Conservation (phyloP, 2,113 vertebrate species). For the Clarias batrachus region DNA sequence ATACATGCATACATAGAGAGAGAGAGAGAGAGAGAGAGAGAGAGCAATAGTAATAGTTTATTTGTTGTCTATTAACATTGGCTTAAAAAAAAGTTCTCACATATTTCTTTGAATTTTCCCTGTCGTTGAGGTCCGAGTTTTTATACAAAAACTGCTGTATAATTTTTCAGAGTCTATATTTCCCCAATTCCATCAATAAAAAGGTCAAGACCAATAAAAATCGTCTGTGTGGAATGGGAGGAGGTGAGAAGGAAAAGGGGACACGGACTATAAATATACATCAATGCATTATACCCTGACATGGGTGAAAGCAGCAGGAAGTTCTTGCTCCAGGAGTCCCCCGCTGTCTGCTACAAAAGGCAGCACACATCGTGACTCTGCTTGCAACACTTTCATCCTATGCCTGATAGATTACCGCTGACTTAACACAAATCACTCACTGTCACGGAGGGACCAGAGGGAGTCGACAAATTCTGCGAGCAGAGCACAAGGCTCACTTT, state of each 20-base stretch:
- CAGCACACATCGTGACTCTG: conserved; percentile 50
- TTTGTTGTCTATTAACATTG: neutral
- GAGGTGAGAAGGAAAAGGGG: conserved; percentile 46
- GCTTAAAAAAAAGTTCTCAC: neutral
- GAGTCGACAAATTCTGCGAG: conserved; percentile 33
- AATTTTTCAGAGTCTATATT: conserved; percentile 18
- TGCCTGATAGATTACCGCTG: conserved; percentile 74
- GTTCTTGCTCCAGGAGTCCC: conserved; percentile 62
- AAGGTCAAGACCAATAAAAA: conserved; percentile 32
- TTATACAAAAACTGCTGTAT: neutral
- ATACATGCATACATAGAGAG: neutral
- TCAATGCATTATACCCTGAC: conserved; percentile 65
- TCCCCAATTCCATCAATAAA: conserved; percentile 38
- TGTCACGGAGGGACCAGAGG: conserved; percentile 63
- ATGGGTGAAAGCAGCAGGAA: conserved; percentile 63
- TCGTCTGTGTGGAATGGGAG: conserved; percentile 5
- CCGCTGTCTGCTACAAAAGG: conserved; percentile 56
- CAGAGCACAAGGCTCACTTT: conserved; percentile 38
- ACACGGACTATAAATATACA: conserved; percentile 65
- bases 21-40: too few relatives aligned
- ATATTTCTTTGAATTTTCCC: neutral
- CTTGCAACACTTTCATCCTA: conserved; percentile 61
- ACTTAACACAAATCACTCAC: conserved; percentile 77
- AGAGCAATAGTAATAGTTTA: neutral
- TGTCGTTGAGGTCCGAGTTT: conserved; percentile 1